Percentiles rank a stretch among this genome's conserved stretches.
These are phyloP conservation scores for Grammomys surdaster DNA, from an alignment of 2,113 vertebrate genomes.

Conservation along the genomic window DNA sequence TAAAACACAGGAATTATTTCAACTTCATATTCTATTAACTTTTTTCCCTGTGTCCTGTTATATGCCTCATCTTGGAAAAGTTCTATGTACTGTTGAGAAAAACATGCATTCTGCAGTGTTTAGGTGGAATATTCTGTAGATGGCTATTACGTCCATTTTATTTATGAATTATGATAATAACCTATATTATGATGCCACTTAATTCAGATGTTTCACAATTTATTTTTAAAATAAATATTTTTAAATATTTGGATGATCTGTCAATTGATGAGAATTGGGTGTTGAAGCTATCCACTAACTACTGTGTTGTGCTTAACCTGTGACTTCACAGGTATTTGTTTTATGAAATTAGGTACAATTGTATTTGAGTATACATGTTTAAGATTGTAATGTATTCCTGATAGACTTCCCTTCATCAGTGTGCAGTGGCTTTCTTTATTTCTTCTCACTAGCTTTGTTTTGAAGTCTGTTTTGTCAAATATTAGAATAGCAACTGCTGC, in stretches of 20 bases:
- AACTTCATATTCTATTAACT: not conserved
- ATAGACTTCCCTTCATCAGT: not conserved
- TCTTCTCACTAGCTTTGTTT: not conserved
- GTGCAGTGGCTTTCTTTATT: not conserved
- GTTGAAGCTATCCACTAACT: not conserved
- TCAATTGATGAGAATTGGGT: not conserved
- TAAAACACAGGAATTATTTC: not conserved
- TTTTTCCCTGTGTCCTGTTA: not conserved
- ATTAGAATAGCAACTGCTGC: not conserved
- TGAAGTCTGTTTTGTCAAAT: not conserved
- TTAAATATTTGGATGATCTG: not conserved
- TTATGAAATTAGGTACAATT: not conserved
- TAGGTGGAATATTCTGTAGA: not conserved
- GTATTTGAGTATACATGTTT: not conserved
- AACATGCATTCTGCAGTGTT: not conserved
- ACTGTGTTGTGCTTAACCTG: not conserved
- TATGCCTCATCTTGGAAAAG: not conserved
- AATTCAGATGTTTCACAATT: not conserved
- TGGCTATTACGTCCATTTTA: not conserved
- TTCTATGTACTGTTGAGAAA: not conserved
- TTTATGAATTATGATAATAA: too few relatives aligned
- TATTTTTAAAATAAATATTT: not conserved
- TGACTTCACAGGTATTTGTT: not conserved
- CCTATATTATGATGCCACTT: not conserved
- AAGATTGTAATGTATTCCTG: not conserved